Evolutionary conservation across 1,140 invertebrate species (phyloP).

Genomic region (Sarcophaga peregrina): DNA sequence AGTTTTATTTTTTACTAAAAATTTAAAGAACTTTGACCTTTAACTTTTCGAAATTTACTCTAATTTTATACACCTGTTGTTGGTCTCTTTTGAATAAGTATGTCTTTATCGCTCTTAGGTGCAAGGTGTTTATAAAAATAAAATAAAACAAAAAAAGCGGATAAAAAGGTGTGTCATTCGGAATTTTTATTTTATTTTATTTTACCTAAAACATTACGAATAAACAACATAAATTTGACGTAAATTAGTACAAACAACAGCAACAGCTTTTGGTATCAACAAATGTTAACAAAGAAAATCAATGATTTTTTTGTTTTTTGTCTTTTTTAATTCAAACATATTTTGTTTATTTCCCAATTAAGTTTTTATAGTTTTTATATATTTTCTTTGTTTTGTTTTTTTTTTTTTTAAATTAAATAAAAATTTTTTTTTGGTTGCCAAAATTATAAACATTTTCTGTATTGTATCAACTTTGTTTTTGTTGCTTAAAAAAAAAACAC

Average conservation of each 20-base stretch:
- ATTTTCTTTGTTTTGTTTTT: background rate
- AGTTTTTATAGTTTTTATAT: background rate
- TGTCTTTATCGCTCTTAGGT: background rate
- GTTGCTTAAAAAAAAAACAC: too few species aligned
- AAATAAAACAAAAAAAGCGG: too few species aligned
- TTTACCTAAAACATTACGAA: background rate
- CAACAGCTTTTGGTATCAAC: too few species aligned
- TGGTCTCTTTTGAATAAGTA: background rate
- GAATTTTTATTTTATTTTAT: background rate
- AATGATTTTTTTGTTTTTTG: background rate
- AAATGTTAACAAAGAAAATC: background rate
- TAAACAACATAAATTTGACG: background rate
- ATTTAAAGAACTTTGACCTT: too few species aligned
- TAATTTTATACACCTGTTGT: background rate
- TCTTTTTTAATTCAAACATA: background rate
- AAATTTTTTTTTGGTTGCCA: background rate
- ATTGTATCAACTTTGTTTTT: background rate
- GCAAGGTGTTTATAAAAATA: background rate
- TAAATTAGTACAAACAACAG: background rate
- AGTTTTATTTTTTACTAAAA: too few species aligned
- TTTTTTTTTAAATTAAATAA: background rate
- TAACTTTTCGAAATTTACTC: too few species aligned
- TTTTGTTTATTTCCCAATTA: background rate
- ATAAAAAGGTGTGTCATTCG: constrained; percentile 1
- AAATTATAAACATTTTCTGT: background rate